Percentiles rank a stretch among this genome's conserved stretches.
Conservation (phyloP, 2,113 vertebrate species). For the mouse (Mus musculus) region GRCm39 chr19:21322001-21322500, state of each 20-base stretch:
- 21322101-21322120: neutral
- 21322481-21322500: neutral
- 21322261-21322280: neutral
- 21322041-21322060: neutral
- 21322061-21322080: neutral
- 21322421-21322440: neutral
- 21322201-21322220: neutral
- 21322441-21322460: neutral
- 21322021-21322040: neutral
- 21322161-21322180: neutral
- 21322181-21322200: neutral
- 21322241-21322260: neutral
- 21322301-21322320: neutral
- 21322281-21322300: neutral
- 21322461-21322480: neutral
- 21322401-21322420: neutral
- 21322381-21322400: neutral
- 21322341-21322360: neutral
- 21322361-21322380: neutral
- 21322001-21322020: neutral
- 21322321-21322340: neutral
- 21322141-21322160: accelerated
- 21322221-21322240: neutral
- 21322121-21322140: neutral
- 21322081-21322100: constrained; percentile 22